A percentile compares a stretch with the other conserved stretches of the same genome.
Conservation (phyloP, 1,140 invertebrate species). For the Musca domestica region DNA sequence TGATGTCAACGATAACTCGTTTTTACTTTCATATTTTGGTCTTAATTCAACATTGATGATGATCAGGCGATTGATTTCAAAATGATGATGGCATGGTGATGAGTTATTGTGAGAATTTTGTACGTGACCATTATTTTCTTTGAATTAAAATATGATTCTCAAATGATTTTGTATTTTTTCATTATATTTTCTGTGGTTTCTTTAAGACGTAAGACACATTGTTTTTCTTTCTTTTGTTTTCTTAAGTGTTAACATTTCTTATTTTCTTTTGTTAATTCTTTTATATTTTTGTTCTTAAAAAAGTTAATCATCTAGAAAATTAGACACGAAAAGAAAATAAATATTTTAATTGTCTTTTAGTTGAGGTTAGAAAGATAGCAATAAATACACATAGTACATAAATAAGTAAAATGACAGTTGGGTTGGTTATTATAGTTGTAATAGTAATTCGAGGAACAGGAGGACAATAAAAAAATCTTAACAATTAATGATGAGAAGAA, state of each 20-base stretch:
- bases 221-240: not conserved
- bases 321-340: slow-evolving; percentile 21
- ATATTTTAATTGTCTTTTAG: slow-evolving; percentile 10
- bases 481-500: too few species aligned
- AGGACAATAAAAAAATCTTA: too few species aligned
- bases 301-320: slow-evolving; percentile 20
- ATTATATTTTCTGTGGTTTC: not conserved
- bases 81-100: slow-evolving; percentile 3
- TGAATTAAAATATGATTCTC: slow-evolving; percentile 3
- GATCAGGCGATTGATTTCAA: too few species aligned
- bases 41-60: too few species aligned
- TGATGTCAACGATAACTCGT: too few species aligned
- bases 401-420: too few species aligned
- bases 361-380: slow-evolving; percentile 5
- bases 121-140: slow-evolving; percentile 10
- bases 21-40: too few species aligned
- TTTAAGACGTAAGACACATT: slow-evolving; percentile 21
- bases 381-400: too few species aligned
- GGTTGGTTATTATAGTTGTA: too few species aligned
- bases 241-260: slow-evolving; percentile 4
- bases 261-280: not conserved
- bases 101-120: slow-evolving; percentile 10
- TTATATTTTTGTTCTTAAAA: slow-evolving; percentile 9
- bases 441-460: too few species aligned
- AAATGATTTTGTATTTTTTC: not conserved